Base-by-base conservation (phyloP, 2,113 vertebrate species). In the Struthidea cinerea region DNA sequence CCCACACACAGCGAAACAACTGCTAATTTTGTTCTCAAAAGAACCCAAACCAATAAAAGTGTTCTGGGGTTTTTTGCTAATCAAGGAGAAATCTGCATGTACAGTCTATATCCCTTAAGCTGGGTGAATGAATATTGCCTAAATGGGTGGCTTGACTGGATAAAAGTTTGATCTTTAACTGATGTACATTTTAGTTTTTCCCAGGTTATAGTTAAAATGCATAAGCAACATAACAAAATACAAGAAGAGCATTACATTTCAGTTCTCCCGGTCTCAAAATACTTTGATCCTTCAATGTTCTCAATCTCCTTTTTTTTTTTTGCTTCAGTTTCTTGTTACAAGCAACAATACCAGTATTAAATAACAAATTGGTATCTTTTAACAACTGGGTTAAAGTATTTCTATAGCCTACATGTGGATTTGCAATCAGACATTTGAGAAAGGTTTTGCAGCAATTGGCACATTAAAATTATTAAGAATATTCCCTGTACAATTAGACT, bases 1-100 rank as follows among this genome's bases (percentile, higher is more conserved):
- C 9, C 2, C 2, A 7, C 11, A 6, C 8, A n/a, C 2, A 49
- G 8, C 0, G 0, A 23, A 42, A 50, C 2, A 19, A 16, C 5
- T n/a, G 16, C 16, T 74, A 5, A 21, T 24, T 24, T 35, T 8
- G 0, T 18, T 50, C 35, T 32, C 44, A 17, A 42, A 35, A 55
- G 30, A 10, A 1, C 32, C 32, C 44, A 35, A 59, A 59, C 4
- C 21, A 50, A 22, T 17, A 26, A 13, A 75, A 59, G 7, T 11
- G 16, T 12, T 67, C 24, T 9, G 11, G 28, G 17, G 4, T 13
- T 56, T 32, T 65, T 67, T 32, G 5, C 16, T 78, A 23, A 35
- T 63, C 14, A 35, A 55, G 69, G 15, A 53, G 39, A 80, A 94
- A 59, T 30, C 20, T 60, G 27, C 6, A 22, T 13, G 7, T 11